These are phyloP conservation scores for Formicarius rufipectus DNA, from an alignment of 2,113 vertebrate genomes.

Conservation along the genomic window DNA sequence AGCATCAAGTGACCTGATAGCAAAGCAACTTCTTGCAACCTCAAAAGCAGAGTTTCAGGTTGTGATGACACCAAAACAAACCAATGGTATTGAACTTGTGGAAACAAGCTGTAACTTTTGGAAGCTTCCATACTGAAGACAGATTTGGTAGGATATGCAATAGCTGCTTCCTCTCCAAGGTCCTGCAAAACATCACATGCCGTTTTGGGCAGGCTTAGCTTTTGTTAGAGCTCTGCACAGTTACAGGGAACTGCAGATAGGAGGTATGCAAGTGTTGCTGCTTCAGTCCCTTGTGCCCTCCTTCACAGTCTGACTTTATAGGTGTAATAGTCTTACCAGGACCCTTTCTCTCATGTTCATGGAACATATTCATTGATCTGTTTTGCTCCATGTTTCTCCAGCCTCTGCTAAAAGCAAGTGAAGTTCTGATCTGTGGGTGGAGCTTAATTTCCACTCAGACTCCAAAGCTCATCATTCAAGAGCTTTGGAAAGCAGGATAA, in stretches of 20 bases:
- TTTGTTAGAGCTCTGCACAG: neutral
- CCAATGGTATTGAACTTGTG: neutral
- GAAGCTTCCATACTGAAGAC: neutral
- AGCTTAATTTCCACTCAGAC: neutral
- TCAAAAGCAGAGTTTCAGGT: neutral
- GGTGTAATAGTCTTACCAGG: neutral
- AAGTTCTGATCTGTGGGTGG: neutral
- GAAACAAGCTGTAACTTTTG: neutral
- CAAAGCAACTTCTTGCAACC: neutral
- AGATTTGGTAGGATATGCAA: neutral
- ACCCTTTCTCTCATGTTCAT: neutral
- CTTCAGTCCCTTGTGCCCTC: neutral
- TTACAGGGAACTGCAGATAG: neutral
- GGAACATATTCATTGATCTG: neutral
- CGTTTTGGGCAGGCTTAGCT: neutral
- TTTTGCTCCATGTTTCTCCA: neutral
- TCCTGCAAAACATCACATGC: slow-evolving; percentile 7
- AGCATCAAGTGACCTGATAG: neutral
- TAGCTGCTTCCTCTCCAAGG: neutral
- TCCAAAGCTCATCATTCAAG: neutral
- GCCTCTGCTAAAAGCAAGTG: neutral
- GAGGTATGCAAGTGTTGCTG: neutral
- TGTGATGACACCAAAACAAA: neutral
- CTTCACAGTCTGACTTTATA: neutral
- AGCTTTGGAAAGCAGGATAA: neutral